Conservation (phyloP, 2,888 invertebrate genomes). For the Drosophila helvetica region DNA sequence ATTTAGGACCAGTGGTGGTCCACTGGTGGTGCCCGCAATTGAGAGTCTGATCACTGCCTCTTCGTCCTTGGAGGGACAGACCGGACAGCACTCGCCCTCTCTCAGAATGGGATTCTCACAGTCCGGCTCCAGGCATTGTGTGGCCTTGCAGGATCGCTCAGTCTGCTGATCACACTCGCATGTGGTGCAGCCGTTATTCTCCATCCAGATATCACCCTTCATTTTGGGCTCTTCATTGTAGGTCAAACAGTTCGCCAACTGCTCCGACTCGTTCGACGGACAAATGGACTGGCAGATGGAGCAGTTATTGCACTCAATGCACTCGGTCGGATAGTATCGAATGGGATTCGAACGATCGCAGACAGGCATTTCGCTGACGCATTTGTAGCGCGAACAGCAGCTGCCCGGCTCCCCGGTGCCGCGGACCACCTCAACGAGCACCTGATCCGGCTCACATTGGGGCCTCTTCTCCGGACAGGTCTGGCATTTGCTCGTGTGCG, state of each 20-base stretch:
- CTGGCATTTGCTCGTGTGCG: constrained; percentile 63
- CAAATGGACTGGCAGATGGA: constrained; percentile 11
- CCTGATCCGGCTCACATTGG: constrained; percentile 51
- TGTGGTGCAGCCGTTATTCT: constrained; percentile 56
- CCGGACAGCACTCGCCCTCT: constrained; percentile 76
- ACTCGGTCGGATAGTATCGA: constrained; percentile 49
- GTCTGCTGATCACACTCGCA: constrained; percentile 60
- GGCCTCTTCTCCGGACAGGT: constrained; percentile 57
- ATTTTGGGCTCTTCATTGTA: not conserved
- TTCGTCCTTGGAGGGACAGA: constrained; percentile 58
- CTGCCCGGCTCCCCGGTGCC: constrained; percentile 80
- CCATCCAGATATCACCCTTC: constrained; percentile 16
- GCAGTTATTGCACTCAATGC: constrained; percentile 74
- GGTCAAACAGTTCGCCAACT: not conserved
- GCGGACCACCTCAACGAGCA: constrained; percentile 60
- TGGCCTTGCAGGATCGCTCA: constrained; percentile 58
- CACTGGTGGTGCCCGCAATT: not conserved
- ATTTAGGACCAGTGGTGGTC: not conserved
- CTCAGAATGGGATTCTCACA: constrained; percentile 70
- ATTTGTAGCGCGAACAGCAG: constrained; percentile 84
- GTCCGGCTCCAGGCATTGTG: constrained; percentile 58
- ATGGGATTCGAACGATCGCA: constrained; percentile 72
- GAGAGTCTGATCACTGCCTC: constrained; percentile 3
- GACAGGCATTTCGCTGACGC: constrained; percentile 71
- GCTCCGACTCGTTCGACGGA: not conserved